Base-by-base conservation (phyloP, 2,888 invertebrate genomes). In the Perdita meconis region DNA sequence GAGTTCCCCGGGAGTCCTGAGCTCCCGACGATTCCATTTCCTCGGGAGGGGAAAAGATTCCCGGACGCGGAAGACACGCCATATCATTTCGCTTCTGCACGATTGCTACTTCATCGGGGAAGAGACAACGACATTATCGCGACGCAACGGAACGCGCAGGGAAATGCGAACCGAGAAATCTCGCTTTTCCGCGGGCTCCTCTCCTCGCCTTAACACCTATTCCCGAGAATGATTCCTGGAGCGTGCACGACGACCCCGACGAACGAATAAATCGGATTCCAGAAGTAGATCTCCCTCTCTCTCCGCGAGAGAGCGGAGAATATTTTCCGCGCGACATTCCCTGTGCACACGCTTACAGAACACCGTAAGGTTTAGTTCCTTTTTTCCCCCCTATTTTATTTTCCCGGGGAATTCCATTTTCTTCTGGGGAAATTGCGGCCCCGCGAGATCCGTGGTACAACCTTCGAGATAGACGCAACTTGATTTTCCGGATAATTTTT, bases 231-330 rank as follows among this genome's bases (percentile, higher is more conserved):
- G 81, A 80, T 80, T 70, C 66, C 63, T 74, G 70, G 61, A 73
- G 70, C 72, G 73, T 68, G 67, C 68, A 71, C 67, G 70, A 77
- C 50, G n/a, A n/a, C n/a, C n/a, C 68, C 67, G 70, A 56, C 64
- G 73, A 70, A 56, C 73, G 80, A 69, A 80, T 73, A 82, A 80
- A 83, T 77, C 82, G 71, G 80, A 82, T 82, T 80, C 38, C 84
- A 26, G 65, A n/a, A 59, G 30, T 55, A 64, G 69, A 63, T 67
- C 61, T 19, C 22, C 10, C 47, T 47, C 19, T 63, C 47, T 47
- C 47, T 63, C 57, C 60, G 68, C 50, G 69, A 72, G 53, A 55
- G 34, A 30, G 44, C 44, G 12, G 30, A 51, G 50, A 60, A 61
- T 65, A 73, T 51, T 64, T n/a, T 44, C 38, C 60, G 34, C 59